Conservation (phyloP, 2,113 vertebrate species). For the Cervus canadensis region DNA sequence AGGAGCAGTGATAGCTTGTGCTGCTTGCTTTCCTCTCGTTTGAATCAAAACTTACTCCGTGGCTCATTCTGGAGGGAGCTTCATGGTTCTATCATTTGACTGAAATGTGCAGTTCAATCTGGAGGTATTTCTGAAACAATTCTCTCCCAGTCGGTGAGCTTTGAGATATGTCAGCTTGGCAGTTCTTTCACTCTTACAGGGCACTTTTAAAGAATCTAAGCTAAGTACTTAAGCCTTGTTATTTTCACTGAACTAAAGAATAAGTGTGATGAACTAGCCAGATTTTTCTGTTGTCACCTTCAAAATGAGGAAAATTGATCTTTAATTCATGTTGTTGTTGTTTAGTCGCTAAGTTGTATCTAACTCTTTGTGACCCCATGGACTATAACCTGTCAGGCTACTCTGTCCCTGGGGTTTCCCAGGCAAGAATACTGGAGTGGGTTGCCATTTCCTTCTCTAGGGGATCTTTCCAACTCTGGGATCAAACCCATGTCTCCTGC, state of each 20-base stretch:
- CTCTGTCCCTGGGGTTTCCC: not conserved
- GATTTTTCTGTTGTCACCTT: slow-evolving; percentile 15
- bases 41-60: not conserved
- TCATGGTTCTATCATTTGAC: not conserved
- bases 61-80: not conserved
- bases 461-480: not conserved
- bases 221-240: not conserved
- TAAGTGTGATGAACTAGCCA: not conserved
- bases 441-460: not conserved
- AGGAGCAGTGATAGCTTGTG: not conserved
- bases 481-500: not conserved
- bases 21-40: not conserved
- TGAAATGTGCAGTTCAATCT: not conserved
- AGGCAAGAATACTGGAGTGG: not conserved
- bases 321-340: not conserved
- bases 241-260: not conserved
- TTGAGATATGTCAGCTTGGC: not conserved
- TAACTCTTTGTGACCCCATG: not conserved
- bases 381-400: not conserved
- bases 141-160: not conserved
- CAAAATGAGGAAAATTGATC: not conserved
- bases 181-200: not conserved
- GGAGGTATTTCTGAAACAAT: slow-evolving; percentile 4
- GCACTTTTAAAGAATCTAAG: not conserved
- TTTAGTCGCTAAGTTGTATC: not conserved